Percentiles rank a stretch among this genome's conserved stretches.
These are phyloP conservation scores for Belgica antarctica DNA, from an alignment of 2,888 invertebrate genomes.

Conservation along the genomic window DNA sequence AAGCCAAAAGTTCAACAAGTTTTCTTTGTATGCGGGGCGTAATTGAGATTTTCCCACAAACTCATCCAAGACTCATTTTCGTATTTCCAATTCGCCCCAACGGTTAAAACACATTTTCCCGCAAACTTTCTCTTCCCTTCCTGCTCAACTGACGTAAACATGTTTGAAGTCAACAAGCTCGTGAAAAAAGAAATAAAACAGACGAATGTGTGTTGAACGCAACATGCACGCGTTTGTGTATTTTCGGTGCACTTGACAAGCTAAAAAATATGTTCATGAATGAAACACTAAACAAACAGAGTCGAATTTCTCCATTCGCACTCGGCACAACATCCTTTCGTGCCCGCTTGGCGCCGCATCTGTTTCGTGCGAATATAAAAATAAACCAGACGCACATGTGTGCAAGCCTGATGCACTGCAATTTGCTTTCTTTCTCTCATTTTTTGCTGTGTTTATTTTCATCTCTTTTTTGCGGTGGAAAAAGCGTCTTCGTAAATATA, in stretches of 20 bases:
- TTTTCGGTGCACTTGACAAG: not conserved
- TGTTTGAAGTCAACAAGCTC: not conserved
- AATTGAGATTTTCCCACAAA: not conserved
- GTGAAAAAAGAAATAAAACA: not conserved
- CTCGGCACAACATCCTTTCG: not conserved
- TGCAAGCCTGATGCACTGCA: not conserved
- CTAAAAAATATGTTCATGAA: not conserved
- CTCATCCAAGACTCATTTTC: not conserved
- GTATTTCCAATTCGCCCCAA: not conserved
- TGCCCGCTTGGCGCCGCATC: not conserved
- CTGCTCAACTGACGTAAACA: not conserved
- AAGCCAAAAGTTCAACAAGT: too few relatives aligned
- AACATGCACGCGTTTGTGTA: not conserved
- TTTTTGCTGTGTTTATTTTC: too few relatives aligned
- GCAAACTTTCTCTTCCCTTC: not conserved
- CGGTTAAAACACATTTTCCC: too few relatives aligned
- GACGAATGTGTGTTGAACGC: not conserved
- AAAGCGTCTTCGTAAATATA: not conserved
- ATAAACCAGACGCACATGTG: conserved; percentile 18
- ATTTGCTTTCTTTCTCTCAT: not conserved
- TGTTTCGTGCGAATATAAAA: not conserved
- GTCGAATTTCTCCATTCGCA: not conserved
- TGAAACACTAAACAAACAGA: not conserved
- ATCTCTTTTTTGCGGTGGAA: not conserved
- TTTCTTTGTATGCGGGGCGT: not conserved